phyloP scores from a whole-genome alignment of 2,888 invertebrate species.

The Nymphalis urticae region DNA sequence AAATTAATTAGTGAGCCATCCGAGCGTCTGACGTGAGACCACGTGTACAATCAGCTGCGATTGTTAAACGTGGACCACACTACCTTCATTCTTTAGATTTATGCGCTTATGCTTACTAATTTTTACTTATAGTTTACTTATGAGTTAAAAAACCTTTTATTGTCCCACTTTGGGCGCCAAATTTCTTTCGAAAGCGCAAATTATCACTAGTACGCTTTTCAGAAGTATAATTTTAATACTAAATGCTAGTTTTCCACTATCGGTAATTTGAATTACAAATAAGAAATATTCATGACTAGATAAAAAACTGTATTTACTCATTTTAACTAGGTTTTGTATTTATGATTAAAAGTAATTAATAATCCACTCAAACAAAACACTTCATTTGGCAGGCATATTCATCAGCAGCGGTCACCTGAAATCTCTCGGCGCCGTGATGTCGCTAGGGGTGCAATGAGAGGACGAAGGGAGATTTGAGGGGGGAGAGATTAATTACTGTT shows the following conservation, averaged over 20 bases:
- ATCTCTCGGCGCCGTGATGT: conserved; percentile 57
- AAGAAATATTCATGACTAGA: too few species aligned
- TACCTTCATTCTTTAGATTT: not conserved
- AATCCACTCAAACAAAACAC: conserved; percentile 23
- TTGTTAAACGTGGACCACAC: conserved; percentile 1
- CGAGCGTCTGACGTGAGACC: conserved; percentile 21
- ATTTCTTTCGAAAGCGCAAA: too few species aligned
- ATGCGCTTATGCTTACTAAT: too few species aligned
- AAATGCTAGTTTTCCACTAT: too few species aligned
- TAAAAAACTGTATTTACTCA: too few species aligned
- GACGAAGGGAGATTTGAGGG: conserved; percentile 30
- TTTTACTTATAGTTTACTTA: too few species aligned
- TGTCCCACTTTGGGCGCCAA: conserved; percentile 9
- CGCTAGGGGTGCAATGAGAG: conserved; percentile 44
- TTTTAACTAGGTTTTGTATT: not conserved
- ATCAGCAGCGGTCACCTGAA: conserved; percentile 57
- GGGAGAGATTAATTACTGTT: conserved; percentile 74
- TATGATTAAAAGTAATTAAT: conserved; percentile 6
- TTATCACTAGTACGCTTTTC: not conserved
- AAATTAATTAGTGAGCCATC: conserved; percentile 32
- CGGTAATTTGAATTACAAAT: too few species aligned
- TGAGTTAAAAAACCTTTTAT: not conserved
- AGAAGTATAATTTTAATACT: too few species aligned
- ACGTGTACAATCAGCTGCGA: conserved; percentile 15
- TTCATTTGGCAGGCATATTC: conserved; percentile 20